These are phyloP conservation scores for Ormyrus rosae DNA, from an alignment of 2,888 invertebrate genomes.

Conservation along the genomic window DNA sequence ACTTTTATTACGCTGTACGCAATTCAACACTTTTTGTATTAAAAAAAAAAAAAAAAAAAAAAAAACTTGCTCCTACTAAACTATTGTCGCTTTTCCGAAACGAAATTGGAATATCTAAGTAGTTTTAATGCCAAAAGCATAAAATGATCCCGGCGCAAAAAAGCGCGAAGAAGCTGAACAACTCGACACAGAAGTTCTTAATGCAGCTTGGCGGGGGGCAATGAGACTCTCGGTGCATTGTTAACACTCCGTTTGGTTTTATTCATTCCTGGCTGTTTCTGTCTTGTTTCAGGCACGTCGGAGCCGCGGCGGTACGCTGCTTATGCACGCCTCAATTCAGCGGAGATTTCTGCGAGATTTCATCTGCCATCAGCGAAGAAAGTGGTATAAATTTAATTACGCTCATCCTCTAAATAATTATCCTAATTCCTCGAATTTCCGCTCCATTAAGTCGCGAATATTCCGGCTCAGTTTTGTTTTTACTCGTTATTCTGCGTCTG, in stretches of 20 bases:
- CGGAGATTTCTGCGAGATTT: slow-evolving; percentile 84
- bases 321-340: slow-evolving; percentile 82
- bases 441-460: slow-evolving; percentile 3
- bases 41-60: no score
- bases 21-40: no score
- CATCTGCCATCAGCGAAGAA: slow-evolving; percentile 73
- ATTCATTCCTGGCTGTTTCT: background rate
- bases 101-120: no score
- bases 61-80: no score
- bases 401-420: slow-evolving; percentile 24
- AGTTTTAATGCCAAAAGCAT: no score
- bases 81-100: no score
- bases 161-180: no score
- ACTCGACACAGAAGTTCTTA: no score
- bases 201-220: no score
- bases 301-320: slow-evolving; percentile 85
- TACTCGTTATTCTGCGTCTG: background rate
- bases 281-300: slow-evolving; percentile 82
- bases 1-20: no score
- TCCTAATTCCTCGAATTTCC: slow-evolving; percentile 6
- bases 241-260: slow-evolving; percentile 33
- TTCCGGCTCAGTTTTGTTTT: background rate
- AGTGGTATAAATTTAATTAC: slow-evolving; percentile 62
- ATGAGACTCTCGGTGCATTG: slow-evolving; percentile 9
- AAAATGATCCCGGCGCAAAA: no score